Evolutionary conservation across 1,140 invertebrate genomes (phyloP), one percentile per base, ranked within the genome.

Genomic region (Paracyclopina nana): DNA sequence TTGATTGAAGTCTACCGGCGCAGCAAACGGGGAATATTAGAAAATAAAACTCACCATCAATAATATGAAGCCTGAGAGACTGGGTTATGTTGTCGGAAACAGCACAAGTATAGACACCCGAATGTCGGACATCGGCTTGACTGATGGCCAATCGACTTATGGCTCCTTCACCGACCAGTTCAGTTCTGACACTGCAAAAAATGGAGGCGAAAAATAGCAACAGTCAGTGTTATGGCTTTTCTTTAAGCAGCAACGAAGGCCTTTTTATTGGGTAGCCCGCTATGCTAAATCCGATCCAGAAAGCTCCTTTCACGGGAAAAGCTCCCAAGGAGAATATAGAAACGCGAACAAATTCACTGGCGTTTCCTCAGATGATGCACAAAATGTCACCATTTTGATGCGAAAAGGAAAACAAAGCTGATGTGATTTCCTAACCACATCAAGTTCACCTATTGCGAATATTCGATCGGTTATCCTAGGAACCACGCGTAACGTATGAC

Each of bases 31-130:
- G 20, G 20, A n/a, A 38, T 20, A 38, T 38, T 9, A 38, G 3
- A 38, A 5, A 4, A 20, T 38, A 5, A 20, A 16, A 38, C 34
- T 38, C 20, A 38, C 34, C 34, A 38, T 38, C 34, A 16, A 38
- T 38, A 20, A 38, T 38, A 38, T 38, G 34, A 20, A 38, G 34
- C 20, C 34, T 38, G 34, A 38, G 34, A 2, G 34, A 38, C 34
- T 38, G 34, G 9, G n/a, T 38, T n/a, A 38, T 38, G 34, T n/a
- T 38, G 20, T 38, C 34, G 4, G 34, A 38, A n/a, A 38, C 4
- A 16, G 34, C 14, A 38, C 34, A 38, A 38, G 34, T 38, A 20
- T 38, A 38, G 20, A 38, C 20, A 16, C 34, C 34, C 34, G 34
- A 38, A 38, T 38, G 34, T 20, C 20, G 14, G n/a, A 38, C 34